phyloP scores from a whole-genome alignment of 2,888 invertebrate species.

The Zelleria hepariella region DNA sequence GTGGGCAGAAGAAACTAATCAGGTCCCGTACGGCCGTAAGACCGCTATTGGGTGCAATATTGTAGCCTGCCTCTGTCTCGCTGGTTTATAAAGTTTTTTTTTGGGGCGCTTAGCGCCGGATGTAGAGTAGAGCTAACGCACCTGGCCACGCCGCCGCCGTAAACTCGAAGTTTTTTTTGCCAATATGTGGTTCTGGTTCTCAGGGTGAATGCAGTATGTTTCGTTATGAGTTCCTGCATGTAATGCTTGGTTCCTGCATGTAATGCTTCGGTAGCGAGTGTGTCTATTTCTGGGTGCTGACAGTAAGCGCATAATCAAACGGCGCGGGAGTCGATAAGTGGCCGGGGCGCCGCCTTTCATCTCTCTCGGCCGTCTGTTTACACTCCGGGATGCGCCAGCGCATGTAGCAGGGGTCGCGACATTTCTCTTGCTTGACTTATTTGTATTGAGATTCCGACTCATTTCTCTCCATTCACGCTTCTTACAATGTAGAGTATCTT shows the following conservation, averaged over 20 bases:
- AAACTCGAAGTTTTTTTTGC: constrained; percentile 7
- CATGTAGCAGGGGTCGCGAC: constrained; percentile 7
- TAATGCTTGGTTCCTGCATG: constrained; percentile 3
- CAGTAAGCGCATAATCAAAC: constrained; percentile 55
- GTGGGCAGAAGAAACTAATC: constrained; percentile 5
- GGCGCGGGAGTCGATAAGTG: constrained; percentile 63
- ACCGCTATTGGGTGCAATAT: constrained; percentile 23
- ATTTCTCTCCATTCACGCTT: constrained; percentile 5
- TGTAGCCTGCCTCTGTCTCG: constrained; percentile 20
- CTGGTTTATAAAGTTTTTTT: constrained; percentile 22
- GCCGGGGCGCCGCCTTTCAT: constrained; percentile 59
- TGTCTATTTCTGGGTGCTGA: constrained; percentile 64
- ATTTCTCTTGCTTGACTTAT: constrained; percentile 1
- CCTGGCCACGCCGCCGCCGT: constrained; percentile 44
- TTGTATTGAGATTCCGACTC: constrained; percentile 4
- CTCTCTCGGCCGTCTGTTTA: constrained; percentile 48
- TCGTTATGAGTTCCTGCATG: constrained; percentile 21
- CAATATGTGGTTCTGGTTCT: neutral
- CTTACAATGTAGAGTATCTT: neutral
- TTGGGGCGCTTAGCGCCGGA: constrained; percentile 42
- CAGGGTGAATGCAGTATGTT: neutral
- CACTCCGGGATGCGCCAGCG: constrained; percentile 22
- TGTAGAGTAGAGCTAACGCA: constrained; percentile 41
- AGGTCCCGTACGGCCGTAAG: neutral
- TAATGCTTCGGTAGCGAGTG: constrained; percentile 16